Percentiles rank a stretch among this genome's conserved stretches.
These are phyloP conservation scores for Hoplostethus mediterraneus DNA, from an alignment of 2,797 vertebrate species.

Conservation along the genomic window DNA sequence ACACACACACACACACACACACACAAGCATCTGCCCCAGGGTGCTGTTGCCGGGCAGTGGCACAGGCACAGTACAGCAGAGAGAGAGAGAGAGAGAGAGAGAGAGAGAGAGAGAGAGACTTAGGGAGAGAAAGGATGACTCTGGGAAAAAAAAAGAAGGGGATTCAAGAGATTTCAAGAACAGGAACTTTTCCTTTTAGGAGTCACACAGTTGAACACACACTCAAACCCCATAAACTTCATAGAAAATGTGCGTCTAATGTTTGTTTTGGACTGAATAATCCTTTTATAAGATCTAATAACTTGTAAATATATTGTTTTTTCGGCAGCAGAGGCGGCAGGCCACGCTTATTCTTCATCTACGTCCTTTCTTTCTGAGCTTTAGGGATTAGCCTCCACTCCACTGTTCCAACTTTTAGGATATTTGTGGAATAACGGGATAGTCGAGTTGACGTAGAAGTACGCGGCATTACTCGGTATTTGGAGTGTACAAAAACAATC, in stretches of 20 bases:
- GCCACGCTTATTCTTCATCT: too few species aligned
- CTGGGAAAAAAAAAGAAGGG: not conserved
- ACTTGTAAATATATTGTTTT: not conserved
- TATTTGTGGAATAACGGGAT: conserved; percentile 1
- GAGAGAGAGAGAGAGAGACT: conserved; percentile 11
- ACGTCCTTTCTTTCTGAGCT: too few species aligned
- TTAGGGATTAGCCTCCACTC: not conserved
- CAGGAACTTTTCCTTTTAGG: not conserved
- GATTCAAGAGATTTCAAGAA: not conserved
- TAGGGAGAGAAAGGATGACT: conserved; percentile 23
- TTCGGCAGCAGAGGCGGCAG: not conserved
- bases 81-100: conserved; percentile 15
- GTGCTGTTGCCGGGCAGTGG: conserved; percentile 41
- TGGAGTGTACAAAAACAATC: conserved; percentile 10
- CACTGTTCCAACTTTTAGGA: not conserved
- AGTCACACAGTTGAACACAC: not conserved
- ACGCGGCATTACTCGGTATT: not conserved
- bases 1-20: not conserved
- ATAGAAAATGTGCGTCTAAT: not conserved
- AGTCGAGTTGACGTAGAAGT: not conserved
- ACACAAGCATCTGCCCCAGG: conserved; percentile 29
- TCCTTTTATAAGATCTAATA: too few species aligned
- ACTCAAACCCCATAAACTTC: not conserved
- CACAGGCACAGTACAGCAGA: conserved; percentile 39
- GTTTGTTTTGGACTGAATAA: not conserved